Evolutionary conservation across 2,113 vertebrate species (phyloP).

Genomic region (Marcusenius ussheri): DNA sequence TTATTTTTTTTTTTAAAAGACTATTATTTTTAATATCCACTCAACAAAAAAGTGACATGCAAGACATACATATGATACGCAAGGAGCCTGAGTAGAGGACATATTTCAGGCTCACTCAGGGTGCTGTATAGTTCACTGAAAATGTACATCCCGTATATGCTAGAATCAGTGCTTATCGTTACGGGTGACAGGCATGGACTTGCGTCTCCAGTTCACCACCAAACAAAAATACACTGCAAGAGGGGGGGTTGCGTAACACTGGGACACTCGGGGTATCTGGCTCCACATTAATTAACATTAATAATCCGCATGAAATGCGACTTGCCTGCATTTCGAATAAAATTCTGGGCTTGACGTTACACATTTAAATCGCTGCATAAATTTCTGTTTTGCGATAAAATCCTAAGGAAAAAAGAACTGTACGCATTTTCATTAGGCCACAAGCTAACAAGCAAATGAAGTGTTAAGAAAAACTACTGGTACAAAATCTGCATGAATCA

Average conservation of each 20-base stretch:
- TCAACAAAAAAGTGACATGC: slow-evolving; percentile 39
- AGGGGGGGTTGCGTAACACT: not conserved
- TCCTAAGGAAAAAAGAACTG: not conserved
- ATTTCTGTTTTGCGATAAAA: not conserved
- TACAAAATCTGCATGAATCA: slow-evolving; percentile 20
- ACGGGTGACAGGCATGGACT: not conserved
- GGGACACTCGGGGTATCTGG: not conserved
- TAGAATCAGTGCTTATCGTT: slow-evolving; percentile 28
- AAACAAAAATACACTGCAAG: slow-evolving; percentile 3
- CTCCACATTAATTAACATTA: not conserved
- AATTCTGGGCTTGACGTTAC: not conserved
- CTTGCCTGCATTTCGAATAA: not conserved
- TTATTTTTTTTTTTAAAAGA: not conserved
- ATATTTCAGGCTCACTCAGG: slow-evolving; percentile 24
- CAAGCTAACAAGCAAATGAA: not conserved
- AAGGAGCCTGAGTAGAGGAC: slow-evolving; percentile 28
- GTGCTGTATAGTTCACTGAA: slow-evolving; percentile 19
- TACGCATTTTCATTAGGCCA: not conserved
- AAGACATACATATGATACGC: slow-evolving; percentile 28
- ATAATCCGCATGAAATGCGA: not conserved
- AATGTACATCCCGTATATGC: slow-evolving; percentile 34
- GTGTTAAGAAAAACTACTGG: not conserved
- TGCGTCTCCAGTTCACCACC: not conserved
- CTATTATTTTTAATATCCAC: slow-evolving; percentile 38
- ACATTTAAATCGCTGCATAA: not conserved